Evolutionary conservation across 92 coral and sea anemone species (phyloP).

Genomic region (Porites rus): DNA sequence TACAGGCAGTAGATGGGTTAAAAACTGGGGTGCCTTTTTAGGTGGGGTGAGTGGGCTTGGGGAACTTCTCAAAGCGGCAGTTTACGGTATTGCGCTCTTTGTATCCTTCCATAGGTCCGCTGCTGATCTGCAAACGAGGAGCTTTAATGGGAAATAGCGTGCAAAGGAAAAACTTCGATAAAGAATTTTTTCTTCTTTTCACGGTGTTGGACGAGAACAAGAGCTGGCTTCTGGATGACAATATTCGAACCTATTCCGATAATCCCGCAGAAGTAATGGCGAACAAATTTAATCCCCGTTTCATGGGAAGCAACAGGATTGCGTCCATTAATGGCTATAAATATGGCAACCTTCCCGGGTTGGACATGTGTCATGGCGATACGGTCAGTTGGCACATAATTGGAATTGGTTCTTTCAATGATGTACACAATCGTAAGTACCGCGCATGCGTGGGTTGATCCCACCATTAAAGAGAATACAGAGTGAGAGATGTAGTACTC

Average conservation of each 20-base stretch:
- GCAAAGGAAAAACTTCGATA: slow-evolving; percentile 57
- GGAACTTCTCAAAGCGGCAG: no score
- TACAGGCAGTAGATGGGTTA: no score
- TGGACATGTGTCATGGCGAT: slow-evolving; percentile 72
- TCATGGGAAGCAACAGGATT: slow-evolving; percentile 73
- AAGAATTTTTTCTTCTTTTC: slow-evolving; percentile 65
- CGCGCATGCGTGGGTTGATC: background rate
- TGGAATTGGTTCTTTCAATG: slow-evolving; percentile 79
- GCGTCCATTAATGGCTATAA: slow-evolving; percentile 73
- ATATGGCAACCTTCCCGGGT: slow-evolving; percentile 76
- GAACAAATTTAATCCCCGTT: slow-evolving; percentile 59
- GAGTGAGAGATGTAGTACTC: no score
- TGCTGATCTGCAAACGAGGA: slow-evolving; percentile 82
- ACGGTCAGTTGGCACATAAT: slow-evolving; percentile 79
- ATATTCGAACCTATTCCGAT: slow-evolving; percentile 43
- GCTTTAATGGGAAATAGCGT: slow-evolving; percentile 39
- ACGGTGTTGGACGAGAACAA: slow-evolving; percentile 77
- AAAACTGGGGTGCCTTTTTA: no score
- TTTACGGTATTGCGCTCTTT: no score
- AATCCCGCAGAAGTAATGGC: slow-evolving; percentile 37
- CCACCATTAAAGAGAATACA: no score
- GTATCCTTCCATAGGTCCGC: slow-evolving; percentile 48
- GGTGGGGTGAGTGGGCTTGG: no score
- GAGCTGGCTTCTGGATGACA: slow-evolving; percentile 81
- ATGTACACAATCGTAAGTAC: slow-evolving; percentile 74